These are phyloP conservation scores for Stegostoma tigrinum DNA, from an alignment of 2,113 vertebrate genomes.

Conservation along the genomic window DNA sequence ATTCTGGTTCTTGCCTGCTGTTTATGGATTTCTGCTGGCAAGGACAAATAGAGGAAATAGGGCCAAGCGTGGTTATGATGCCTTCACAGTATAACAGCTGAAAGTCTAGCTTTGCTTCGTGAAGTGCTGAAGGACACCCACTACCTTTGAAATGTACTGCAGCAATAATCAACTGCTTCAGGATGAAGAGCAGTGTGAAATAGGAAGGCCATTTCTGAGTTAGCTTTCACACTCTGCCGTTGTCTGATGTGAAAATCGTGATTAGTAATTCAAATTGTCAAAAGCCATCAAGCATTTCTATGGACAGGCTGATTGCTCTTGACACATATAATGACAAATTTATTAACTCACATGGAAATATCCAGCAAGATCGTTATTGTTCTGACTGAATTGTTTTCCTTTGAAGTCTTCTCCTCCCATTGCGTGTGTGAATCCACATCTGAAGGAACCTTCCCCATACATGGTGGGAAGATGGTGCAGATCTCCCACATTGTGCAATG, in stretches of 20 bases:
- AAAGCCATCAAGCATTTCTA: constrained; percentile 8
- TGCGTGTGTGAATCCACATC: too few relatives aligned
- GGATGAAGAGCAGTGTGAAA: not conserved
- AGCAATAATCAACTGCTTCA: not conserved
- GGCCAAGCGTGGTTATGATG: not conserved
- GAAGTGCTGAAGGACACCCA: not conserved
- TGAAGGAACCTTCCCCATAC: too few relatives aligned
- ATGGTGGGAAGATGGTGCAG: not conserved
- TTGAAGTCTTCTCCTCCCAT: not conserved
- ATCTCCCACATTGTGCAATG: not conserved
- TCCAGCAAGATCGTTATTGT: not conserved
- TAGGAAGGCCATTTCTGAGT: not conserved
- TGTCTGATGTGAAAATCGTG: not conserved
- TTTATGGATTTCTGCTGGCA: not conserved
- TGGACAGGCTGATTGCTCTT: not conserved
- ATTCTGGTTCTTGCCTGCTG: too few relatives aligned
- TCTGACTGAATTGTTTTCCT: not conserved
- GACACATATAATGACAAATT: constrained; percentile 20
- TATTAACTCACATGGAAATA: not conserved
- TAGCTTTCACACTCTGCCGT: not conserved
- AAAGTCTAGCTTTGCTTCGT: not conserved
- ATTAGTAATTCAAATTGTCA: constrained; percentile 32
- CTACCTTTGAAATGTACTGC: not conserved
- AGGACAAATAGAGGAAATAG: not conserved
- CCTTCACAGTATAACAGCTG: not conserved